A percentile compares a stretch with the other conserved stretches of the same genome.
phyloP scores from a whole-genome alignment of 2,888 invertebrate genomes.

The Noctua pronuba region DNA sequence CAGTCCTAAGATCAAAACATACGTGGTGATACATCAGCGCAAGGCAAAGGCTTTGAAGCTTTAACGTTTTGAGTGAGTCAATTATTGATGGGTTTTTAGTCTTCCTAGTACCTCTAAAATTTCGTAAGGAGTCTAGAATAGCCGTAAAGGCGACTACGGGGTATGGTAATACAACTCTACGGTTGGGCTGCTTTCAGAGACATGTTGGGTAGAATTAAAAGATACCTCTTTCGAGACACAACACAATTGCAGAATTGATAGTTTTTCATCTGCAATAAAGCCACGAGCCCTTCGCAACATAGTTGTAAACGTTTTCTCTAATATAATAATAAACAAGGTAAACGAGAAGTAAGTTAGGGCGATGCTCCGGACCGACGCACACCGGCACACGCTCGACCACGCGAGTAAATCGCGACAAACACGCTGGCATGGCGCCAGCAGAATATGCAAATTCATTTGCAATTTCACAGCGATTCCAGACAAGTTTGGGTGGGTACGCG shows the following conservation, averaged over 20 bases:
- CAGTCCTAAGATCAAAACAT: constrained; percentile 11
- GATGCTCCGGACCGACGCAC: constrained; percentile 69
- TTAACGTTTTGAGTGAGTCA: not conserved
- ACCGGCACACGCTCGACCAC: constrained; percentile 65
- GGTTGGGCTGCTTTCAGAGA: not conserved
- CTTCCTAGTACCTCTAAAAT: not conserved
- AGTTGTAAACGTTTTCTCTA: constrained; percentile 24
- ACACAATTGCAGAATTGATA: not conserved
- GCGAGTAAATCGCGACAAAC: constrained; percentile 74
- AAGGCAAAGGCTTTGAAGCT: not conserved
- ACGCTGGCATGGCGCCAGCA: constrained; percentile 80
- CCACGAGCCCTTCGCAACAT: not conserved
- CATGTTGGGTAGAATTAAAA: too few relatives aligned
- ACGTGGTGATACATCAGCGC: not conserved
- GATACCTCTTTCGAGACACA: not conserved
- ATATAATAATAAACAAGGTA: constrained; percentile 58
- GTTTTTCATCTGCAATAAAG: not conserved
- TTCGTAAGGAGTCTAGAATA: not conserved
- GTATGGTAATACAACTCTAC: not conserved
- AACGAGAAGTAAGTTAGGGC: constrained; percentile 66
- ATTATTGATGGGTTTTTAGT: not conserved
- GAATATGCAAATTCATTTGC: constrained; percentile 86
- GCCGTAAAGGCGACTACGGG: not conserved
- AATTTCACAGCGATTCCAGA: constrained; percentile 78
- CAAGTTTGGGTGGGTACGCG: constrained; percentile 70